phyloP scores from a whole-genome alignment of 2,888 invertebrate genomes.

The Bibio marci region DNA sequence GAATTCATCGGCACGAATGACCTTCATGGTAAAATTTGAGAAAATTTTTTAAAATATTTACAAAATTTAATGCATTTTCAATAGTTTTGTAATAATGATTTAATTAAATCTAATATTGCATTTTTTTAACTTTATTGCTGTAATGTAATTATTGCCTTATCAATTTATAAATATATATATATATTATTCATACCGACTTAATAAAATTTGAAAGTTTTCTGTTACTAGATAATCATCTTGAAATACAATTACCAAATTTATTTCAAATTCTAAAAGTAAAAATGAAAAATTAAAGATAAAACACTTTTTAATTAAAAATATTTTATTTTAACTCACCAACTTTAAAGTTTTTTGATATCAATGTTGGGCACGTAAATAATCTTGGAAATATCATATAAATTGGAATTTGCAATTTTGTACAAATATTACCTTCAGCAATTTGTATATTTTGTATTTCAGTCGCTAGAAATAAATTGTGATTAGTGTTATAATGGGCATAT shows the following conservation, averaged over 20 bases:
- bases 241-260: constrained; percentile 83
- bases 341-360: constrained; percentile 82
- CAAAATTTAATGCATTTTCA: too few species aligned
- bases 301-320: constrained; percentile 9
- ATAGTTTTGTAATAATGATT: too few species aligned
- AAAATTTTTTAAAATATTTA: too few species aligned
- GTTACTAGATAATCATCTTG: constrained; percentile 86
- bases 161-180: too few species aligned
- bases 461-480: constrained; percentile 34
- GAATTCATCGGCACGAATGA: too few species aligned
- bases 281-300: constrained; percentile 7
- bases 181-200: constrained; percentile 16
- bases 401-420: constrained; percentile 64
- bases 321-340: constrained; percentile 46
- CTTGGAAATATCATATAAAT: constrained; percentile 92
- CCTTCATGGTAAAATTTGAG: too few species aligned
- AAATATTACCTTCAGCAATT: constrained; percentile 84
- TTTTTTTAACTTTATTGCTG: too few species aligned
- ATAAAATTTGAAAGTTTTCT: constrained; percentile 62
- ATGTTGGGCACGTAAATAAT: constrained; percentile 86
- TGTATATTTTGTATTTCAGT: constrained; percentile 98
- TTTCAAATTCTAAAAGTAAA: constrained; percentile 70
- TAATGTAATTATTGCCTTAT: too few species aligned
- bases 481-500: too few species aligned
- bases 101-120: too few species aligned